Evolutionary conservation across 2,888 invertebrate species (phyloP), one percentile per base, ranked within the genome.

Genomic region (Hipparchia semele): DNA sequence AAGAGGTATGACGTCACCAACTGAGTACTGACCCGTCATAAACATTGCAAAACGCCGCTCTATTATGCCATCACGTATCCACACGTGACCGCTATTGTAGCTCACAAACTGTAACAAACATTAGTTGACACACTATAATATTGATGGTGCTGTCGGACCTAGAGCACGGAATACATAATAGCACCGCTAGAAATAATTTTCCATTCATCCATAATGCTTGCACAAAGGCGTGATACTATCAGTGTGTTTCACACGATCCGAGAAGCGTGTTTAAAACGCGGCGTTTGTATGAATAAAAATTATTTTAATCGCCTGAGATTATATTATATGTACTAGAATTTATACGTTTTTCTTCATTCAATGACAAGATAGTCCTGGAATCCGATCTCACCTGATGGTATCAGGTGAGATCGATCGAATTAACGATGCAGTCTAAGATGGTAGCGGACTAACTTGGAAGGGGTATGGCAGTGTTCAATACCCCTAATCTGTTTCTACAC

Each of bases 61-160:
- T 53, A 69, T 61, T 61, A 70, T 70, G 61, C 70, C 53, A 62
- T 62, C 45, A 70, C 39, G 12, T 46, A n/a, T 70, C 51, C 6
- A 56, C 49, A 69, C n/a, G 51, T 69, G 46, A 9, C 58, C 62
- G 58, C 59, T 33, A 58, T 66, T 12, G 39, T 68, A 39, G 54
- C 12, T 13, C 67, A 60, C 75, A 59, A 46, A 61, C 70, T 49
- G 8, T 49, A 49, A 60, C 75, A 59, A 33, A 61, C 70, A 51
- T 54, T 67, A 71, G 71, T 62, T 69, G 56, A 71, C 69, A 73
- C 69, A 62, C 70, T 77, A 58, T 75, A 77, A 75, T 72, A 77
- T 77, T 75, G 65, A 76, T 64, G 71, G 65, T 49, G 56, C 56
- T 70, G 73, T 71, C n/a, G 70, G 12, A n/a, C 39, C 70, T 68